A percentile compares a stretch with the other conserved stretches of the same genome.
These are phyloP conservation scores for Muscicapa adusta DNA, from an alignment of 2,113 vertebrate species.

Conservation along the genomic window DNA sequence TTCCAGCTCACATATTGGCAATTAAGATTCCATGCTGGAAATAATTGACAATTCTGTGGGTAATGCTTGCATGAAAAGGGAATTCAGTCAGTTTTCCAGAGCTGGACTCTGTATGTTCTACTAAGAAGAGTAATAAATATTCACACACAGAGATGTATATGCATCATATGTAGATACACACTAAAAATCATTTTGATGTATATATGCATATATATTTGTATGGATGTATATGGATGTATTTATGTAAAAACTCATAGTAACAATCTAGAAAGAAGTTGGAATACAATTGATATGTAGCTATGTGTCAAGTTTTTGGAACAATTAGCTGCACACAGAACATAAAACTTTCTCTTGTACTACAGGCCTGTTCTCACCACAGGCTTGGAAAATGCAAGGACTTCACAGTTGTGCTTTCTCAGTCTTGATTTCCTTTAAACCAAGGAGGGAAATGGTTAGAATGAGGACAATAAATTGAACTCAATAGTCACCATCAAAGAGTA, in stretches of 20 bases:
- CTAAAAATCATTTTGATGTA: not conserved
- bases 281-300: not conserved
- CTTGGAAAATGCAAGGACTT: not conserved
- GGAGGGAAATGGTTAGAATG: not conserved
- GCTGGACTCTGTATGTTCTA: rapidly evolving
- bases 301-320: not conserved
- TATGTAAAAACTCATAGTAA: not conserved
- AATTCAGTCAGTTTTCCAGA: not conserved
- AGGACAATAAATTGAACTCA: not conserved
- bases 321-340: not conserved
- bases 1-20: not conserved
- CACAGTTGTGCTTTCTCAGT: not conserved
- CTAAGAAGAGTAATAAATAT: not conserved
- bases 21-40: not conserved
- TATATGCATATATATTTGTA: not conserved
- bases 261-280: not conserved
- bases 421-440: not conserved
- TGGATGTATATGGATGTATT: not conserved
- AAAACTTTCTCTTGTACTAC: not conserved
- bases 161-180: too few species aligned
- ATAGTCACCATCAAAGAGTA: not conserved
- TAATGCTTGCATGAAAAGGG: not conserved
- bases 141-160: not conserved
- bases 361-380: not conserved
- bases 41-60: not conserved